Percentiles rank a stretch among this genome's conserved stretches.
phyloP scores from a whole-genome alignment of 2,113 vertebrate species.

The Gnathonemus longibarbis region DNA sequence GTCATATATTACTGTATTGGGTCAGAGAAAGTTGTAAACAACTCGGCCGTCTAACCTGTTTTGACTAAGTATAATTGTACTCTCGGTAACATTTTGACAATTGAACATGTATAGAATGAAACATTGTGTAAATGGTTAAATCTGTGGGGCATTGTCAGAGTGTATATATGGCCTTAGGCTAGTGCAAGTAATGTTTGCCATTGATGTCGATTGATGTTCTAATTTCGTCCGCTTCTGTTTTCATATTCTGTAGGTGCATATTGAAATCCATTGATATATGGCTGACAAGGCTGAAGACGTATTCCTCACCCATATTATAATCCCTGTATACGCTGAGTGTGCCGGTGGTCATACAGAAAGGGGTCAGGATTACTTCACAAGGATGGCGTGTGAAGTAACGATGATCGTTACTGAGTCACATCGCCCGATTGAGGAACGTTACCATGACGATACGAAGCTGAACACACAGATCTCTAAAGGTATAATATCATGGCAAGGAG shows the following conservation, averaged over 20 bases:
- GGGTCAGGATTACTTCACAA: neutral
- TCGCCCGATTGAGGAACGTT: constrained; percentile 2
- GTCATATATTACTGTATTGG: neutral
- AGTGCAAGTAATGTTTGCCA: neutral
- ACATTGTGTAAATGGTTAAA: neutral
- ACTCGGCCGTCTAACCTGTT: neutral
- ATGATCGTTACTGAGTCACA: neutral
- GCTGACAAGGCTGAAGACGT: neutral
- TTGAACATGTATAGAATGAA: neutral
- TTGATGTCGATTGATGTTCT: neutral
- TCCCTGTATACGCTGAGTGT: neutral
- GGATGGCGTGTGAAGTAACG: neutral
- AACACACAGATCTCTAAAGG: neutral
- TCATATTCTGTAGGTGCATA: constrained; percentile 57
- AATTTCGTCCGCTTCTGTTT: constrained; percentile 9
- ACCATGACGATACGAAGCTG: constrained; percentile 14
- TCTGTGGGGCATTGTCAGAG: neutral
- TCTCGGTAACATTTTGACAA: neutral
- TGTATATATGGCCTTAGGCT: neutral
- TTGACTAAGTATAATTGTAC: neutral
- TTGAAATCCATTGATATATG: constrained; percentile 63
- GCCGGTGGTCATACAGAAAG: neutral
- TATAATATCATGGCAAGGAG: neutral
- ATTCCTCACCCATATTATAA: neutral
- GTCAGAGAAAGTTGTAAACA: neutral